phyloP scores from a whole-genome alignment of 2,113 vertebrate species.

The Oncorhynchus masou region DNA sequence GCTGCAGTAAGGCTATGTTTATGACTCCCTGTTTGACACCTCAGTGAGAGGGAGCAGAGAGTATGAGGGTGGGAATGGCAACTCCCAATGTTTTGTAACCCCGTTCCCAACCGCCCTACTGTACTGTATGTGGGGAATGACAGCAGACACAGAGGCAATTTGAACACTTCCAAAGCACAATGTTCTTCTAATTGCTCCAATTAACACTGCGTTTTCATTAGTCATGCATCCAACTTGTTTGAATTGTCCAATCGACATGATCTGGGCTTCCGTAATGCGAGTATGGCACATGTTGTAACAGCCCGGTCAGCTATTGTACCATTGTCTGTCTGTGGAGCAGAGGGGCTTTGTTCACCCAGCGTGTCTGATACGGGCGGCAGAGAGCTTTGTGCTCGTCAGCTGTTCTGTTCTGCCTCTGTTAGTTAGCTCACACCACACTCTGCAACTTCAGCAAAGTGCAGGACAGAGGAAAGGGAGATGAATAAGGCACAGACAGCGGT shows the following conservation, averaged over 20 bases:
- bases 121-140: not conserved
- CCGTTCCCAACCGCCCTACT: constrained; percentile 10
- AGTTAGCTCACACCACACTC: not conserved
- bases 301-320: not conserved
- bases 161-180: not conserved
- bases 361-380: constrained; percentile 32
- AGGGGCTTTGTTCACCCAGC: constrained; percentile 33
- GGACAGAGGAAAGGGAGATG: constrained; percentile 14
- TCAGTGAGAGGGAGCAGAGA: not conserved
- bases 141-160: not conserved
- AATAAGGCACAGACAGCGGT: constrained; percentile 6
- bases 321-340: constrained; percentile 21
- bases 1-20: not conserved
- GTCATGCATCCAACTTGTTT: not conserved
- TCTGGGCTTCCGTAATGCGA: no score
- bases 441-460: constrained; percentile 18
- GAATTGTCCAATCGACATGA: not conserved
- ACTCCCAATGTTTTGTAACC: constrained; percentile 13
- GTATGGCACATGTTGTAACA: no score
- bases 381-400: constrained; percentile 7
- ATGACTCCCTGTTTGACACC: not conserved
- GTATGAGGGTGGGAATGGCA: not conserved
- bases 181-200: not conserved
- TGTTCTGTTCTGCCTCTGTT: no score
- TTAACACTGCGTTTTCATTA: not conserved